Conservation (phyloP, 2,797 vertebrate genomes). For the Peromyscus nudipes region DNA sequence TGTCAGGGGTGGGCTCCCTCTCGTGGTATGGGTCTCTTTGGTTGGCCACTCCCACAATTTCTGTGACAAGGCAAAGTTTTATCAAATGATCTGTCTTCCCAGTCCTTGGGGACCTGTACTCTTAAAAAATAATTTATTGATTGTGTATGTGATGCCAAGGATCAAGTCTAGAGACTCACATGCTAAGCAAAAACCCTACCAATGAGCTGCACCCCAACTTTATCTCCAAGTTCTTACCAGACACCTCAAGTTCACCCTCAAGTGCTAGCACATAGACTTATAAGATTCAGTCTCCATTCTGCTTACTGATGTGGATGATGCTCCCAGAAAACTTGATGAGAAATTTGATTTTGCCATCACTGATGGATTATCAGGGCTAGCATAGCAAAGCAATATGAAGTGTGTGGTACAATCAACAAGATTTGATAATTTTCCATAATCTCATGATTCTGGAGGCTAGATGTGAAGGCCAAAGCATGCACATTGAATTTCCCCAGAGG, state of each 20-base stretch:
- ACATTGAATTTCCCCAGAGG: neutral
- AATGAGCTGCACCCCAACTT: neutral
- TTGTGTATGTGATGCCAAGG: neutral
- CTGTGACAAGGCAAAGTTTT: neutral
- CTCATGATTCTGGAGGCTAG: neutral
- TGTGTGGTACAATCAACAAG: neutral
- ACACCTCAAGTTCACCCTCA: neutral
- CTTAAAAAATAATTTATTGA: neutral
- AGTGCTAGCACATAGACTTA: neutral
- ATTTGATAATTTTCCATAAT: neutral
- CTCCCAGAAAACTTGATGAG: neutral
- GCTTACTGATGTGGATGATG: neutral
- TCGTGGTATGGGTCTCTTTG: neutral
- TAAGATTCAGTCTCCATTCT: neutral
- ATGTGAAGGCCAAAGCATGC: neutral
- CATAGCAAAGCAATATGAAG: neutral
- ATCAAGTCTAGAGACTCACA: neutral
- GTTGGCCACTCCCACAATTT: neutral
- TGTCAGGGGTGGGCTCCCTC: neutral
- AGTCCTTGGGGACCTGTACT: neutral
- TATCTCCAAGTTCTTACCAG: neutral
- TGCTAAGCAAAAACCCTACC: neutral
- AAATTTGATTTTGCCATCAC: slow-evolving; percentile 6
- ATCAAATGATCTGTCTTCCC: neutral
- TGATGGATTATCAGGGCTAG: neutral